Evolutionary conservation across 2,113 vertebrate species (phyloP), one percentile per base, ranked within the genome.

Genomic region (Crotalus tigris): DNA sequence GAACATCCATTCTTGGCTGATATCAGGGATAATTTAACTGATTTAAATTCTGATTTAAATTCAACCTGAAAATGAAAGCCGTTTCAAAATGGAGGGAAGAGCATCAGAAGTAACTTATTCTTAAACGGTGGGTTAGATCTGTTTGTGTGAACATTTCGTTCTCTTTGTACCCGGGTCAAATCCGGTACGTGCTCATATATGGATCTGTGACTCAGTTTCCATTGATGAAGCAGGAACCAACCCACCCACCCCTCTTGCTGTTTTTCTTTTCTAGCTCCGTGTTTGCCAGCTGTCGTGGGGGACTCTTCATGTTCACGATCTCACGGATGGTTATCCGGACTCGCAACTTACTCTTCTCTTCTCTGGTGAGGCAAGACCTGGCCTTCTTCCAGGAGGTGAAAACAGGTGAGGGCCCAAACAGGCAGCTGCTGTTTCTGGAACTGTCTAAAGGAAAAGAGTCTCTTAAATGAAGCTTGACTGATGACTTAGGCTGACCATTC

Each of bases 361-460:
- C 96, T 55, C 86, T 97, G 39, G 87, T 97, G n/a, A 92, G 19
- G 61, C 96, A 97, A 94, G 97, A 97, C 59, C 94, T 97, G 1
- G 51, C 93, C 1, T 98, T 98, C 94, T 98, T 98, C 93, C 96
- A 98, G 91, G 95, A 96, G 89, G 96, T 90, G 0, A 96, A 96
- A 17, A 96, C 96, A 96, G 97, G 97, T 96, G 92, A 24, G 93
- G 24, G 3, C 21, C 49, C 26, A 54, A 39, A 81, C 5, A 81
- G 69, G 69, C 6, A 81, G 69, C 15, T 2, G 6, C n/a, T 81
- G 5, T 81, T 81, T 81, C 5, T 81, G 69, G n/a, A 19, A 81
- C 5, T 7, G n/a, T 39, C 15, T 81, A 39, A 75, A 75, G n/a
- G 39, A 39, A 39, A 39, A 39, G 39, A 39, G 39, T 39, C 39